Base-by-base conservation (phyloP, 2,888 invertebrate genomes). In the Sarcophaga caerulescens region DNA sequence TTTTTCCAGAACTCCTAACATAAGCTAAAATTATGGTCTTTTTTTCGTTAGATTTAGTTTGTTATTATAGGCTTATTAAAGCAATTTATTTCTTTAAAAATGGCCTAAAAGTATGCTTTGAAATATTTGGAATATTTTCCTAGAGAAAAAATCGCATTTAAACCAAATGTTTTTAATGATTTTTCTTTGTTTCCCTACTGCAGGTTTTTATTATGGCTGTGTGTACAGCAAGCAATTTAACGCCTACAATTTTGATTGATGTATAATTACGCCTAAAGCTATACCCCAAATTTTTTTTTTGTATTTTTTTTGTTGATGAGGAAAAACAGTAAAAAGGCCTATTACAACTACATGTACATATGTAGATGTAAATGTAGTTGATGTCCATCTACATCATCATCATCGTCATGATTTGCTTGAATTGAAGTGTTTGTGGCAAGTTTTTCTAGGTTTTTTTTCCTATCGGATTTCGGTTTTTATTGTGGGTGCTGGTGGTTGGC, bases 191-290 rank as follows among this genome's bases (percentile, higher is more conserved):
- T 65, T 63, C 47, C 44, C n/a, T 10, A 10, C 52, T 14, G 17
- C 10, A 52, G 14, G 52, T 10, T 52, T 35, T 59, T 19, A 63
- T 57, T 57, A 47, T 57, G 57, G 25, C 14, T 19, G 35, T 75
- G 14, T 19, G 35, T 75, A 52, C 60, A 75, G 63, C 65, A 78
- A 62, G 4, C 79, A 77, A 60, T 83, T 83, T 52, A 65, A 86
- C 83, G 83, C 83, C 85, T 80, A 80, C 85, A 74, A 63, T 65
- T 60, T 83, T 83, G 83, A 81, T 83, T 81, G 85, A 86, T 83
- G 80, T 83, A 76, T 81, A 83, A 86, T 84, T 86, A 81, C 80
- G 44, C 83, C 80, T 77, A 21, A 74, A 81, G 73, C 69, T 74
- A 77, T 77, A 68, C 68, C 59, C 59, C 12, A 66, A 60, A 25